Evolutionary conservation across 2,888 invertebrate species (phyloP).

Genomic region (Siphonodentalium dalli): DNA sequence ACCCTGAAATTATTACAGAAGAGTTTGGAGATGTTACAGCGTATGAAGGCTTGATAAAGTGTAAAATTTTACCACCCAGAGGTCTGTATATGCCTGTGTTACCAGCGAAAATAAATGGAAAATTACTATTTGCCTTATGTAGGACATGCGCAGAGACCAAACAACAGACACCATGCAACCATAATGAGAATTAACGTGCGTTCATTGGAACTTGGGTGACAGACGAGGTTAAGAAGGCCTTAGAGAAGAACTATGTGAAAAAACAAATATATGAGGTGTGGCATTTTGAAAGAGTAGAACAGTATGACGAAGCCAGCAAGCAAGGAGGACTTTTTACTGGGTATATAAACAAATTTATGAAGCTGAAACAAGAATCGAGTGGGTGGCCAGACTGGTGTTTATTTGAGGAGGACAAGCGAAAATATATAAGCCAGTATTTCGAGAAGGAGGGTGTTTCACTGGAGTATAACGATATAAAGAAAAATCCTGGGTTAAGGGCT

Average conservation of each 20-base stretch:
- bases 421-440: constrained; percentile 32
- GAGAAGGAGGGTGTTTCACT: constrained; percentile 24
- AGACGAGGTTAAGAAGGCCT: constrained; percentile 50
- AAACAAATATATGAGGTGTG: constrained; percentile 48
- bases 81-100: constrained; percentile 49
- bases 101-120: constrained; percentile 42
- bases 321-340: constrained; percentile 45
- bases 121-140: constrained; percentile 62
- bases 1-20: constrained; percentile 35
- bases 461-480: constrained; percentile 15
- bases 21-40: constrained; percentile 30
- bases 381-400: constrained; percentile 37
- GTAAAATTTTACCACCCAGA: constrained; percentile 40
- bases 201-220: constrained; percentile 51
- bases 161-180: constrained; percentile 7
- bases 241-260: constrained; percentile 50
- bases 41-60: constrained; percentile 46
- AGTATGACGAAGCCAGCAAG: constrained; percentile 6
- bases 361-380: constrained; percentile 42
- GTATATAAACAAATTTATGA: constrained; percentile 44
- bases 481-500: constrained; percentile 23
- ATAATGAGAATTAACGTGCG: constrained; percentile 29
- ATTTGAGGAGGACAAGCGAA: constrained; percentile 31
- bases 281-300: constrained; percentile 35
- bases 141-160: constrained; percentile 25